phyloP scores from a whole-genome alignment of 2,888 invertebrate genomes.

The Prionchulus punctatus region DNA sequence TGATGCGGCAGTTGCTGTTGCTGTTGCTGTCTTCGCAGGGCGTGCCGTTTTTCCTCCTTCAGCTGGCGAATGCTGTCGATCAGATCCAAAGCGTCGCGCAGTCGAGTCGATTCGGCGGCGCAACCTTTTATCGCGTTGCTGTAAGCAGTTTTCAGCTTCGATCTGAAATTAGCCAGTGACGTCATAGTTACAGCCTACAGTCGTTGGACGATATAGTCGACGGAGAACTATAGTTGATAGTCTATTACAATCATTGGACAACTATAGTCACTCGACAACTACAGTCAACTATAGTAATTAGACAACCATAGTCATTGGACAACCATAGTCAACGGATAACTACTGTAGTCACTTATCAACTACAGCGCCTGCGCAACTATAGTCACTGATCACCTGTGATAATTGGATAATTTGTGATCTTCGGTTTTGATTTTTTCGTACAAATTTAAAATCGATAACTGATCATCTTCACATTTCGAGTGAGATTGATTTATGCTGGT shows the following conservation, averaged over 20 bases:
- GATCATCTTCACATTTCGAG: background rate
- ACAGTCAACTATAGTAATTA: no score
- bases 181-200: background rate
- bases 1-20: background rate
- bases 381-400: no score
- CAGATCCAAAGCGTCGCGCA: background rate
- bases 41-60: background rate
- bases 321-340: no score
- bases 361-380: no score
- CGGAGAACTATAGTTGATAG: no score
- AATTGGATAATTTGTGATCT: background rate
- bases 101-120: background rate
- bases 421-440: background rate
- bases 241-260: no score
- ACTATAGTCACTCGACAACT: no score
- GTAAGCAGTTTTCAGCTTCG: conserved; percentile 7
- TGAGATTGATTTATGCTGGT: background rate
- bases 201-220: no score
- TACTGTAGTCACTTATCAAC: no score
- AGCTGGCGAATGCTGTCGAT: background rate
- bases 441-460: background rate
- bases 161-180: background rate
- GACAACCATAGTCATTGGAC: no score
- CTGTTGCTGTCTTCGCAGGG: background rate
- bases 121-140: conserved; percentile 1